Conservation (phyloP, 2,797 vertebrate genomes). For the Phrynocephalus vlangalii region DNA sequence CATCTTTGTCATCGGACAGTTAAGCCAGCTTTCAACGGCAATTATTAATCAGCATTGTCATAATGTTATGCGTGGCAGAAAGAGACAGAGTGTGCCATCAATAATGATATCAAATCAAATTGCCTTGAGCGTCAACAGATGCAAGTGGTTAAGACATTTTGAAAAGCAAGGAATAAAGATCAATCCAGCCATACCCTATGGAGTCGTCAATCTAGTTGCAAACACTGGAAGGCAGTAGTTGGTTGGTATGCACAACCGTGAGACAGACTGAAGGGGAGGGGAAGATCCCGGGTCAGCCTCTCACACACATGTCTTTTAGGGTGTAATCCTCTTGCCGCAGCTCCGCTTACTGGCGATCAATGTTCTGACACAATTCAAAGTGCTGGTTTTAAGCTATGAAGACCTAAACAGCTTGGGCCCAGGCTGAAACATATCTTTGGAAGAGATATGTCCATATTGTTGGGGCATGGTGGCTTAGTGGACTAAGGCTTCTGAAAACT, state of each 20-base stretch:
- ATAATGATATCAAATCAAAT: constrained; percentile 43
- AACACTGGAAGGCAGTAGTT: background rate
- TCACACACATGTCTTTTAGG: too few species aligned
- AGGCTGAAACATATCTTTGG: background rate
- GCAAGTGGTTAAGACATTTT: background rate
- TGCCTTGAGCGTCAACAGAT: background rate
- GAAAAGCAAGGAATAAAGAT: background rate
- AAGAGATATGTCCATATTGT: background rate
- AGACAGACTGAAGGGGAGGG: background rate
- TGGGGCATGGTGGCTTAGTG: too few species aligned
- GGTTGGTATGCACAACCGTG: background rate
- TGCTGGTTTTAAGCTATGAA: too few species aligned
- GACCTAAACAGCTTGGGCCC: too few species aligned
- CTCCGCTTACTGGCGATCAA: too few species aligned
- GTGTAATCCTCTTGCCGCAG: too few species aligned
- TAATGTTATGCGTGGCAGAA: constrained; percentile 55
- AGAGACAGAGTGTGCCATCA: constrained; percentile 49
- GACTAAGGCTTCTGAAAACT: too few species aligned
- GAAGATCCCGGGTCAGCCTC: background rate
- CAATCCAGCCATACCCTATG: background rate
- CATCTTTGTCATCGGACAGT: constrained; percentile 48
- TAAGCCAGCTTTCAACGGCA: constrained; percentile 41
- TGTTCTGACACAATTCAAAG: too few species aligned
- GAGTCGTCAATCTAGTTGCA: background rate
- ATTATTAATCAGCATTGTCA: constrained; percentile 62